These are phyloP conservation scores for Venustaconcha ellipsiformis DNA, from an alignment of 1,140 invertebrate genomes.

Conservation along the genomic window DNA sequence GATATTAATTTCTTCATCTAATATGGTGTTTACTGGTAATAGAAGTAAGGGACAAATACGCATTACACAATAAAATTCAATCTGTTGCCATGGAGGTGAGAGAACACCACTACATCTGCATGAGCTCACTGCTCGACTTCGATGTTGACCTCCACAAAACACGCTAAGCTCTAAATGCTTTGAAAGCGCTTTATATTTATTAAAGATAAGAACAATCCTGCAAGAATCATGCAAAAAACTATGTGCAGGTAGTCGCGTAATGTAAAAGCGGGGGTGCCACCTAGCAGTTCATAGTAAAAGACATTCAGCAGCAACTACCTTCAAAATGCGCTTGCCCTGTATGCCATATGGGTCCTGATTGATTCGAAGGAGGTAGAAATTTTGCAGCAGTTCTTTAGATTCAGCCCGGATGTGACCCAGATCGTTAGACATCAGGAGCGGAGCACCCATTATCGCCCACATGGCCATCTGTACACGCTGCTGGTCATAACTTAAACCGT, in stretches of 20 bases:
- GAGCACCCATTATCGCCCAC: conserved; percentile 96
- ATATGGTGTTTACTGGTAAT: too few relatives aligned
- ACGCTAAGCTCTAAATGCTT: not conserved
- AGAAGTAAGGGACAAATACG: too few relatives aligned
- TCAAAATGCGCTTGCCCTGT: conserved; percentile 82
- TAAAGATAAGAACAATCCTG: not conserved
- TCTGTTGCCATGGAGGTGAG: too few relatives aligned
- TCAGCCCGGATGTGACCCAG: conserved; percentile 88
- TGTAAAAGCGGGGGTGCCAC: not conserved
- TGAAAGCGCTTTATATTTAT: not conserved
- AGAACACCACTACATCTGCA: too few relatives aligned
- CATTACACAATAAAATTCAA: too few relatives aligned
- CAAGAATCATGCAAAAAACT: not conserved
- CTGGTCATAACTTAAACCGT: conserved; percentile 96
- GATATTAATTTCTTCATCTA: too few relatives aligned
- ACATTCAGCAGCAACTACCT: conserved; percentile 71
- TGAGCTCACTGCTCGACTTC: too few relatives aligned
- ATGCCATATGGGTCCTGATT: conserved; percentile 97
- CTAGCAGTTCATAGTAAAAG: not conserved
- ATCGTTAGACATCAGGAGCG: conserved; percentile 97
- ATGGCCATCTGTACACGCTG: conserved; percentile 97
- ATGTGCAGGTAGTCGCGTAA: not conserved
- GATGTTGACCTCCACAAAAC: not conserved
- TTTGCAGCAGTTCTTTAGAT: conserved; percentile 93
- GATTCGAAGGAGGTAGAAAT: conserved; percentile 94